Evolutionary conservation across 2,888 invertebrate species (phyloP).

Genomic region (Ischnus inquisitorius): DNA sequence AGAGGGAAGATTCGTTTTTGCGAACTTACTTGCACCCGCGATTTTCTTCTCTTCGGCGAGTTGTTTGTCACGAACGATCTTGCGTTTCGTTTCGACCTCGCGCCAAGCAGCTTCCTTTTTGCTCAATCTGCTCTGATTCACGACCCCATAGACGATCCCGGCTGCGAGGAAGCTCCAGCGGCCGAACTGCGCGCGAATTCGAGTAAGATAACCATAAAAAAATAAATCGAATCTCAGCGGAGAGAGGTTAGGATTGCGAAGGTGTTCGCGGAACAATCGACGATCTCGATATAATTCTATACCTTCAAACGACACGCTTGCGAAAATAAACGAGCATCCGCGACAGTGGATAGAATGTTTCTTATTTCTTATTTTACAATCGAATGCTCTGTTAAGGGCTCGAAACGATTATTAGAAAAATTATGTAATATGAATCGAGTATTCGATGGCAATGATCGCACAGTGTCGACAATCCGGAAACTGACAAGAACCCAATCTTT

Average conservation of each 20-base stretch:
- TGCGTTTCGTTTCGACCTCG: constrained; percentile 90
- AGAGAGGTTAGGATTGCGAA: not conserved
- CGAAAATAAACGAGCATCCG: not conserved
- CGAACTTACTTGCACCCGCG: constrained; percentile 87
- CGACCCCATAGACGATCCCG: constrained; percentile 92
- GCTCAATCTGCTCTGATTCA: constrained; percentile 90
- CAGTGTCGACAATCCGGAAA: constrained; percentile 23
- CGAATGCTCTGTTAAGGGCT: not conserved
- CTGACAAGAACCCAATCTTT: constrained; percentile 19
- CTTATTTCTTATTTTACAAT: not conserved
- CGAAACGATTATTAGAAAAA: constrained; percentile 47
- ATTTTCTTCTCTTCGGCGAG: constrained; percentile 90
- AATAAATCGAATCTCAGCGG: not conserved
- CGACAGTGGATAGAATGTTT: not conserved
- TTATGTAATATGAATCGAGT: constrained; percentile 68
- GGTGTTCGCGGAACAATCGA: not conserved
- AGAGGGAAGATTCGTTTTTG: constrained; percentile 6
- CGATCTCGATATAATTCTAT: not conserved
- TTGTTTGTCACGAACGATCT: constrained; percentile 90
- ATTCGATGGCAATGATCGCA: constrained; percentile 18
- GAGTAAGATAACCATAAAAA: constrained; percentile 23
- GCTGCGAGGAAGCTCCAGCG: constrained; percentile 92
- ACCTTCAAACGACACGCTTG: not conserved
- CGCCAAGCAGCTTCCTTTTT: constrained; percentile 89
- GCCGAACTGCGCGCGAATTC: constrained; percentile 88